These are phyloP conservation scores for Tretioscincus oriximinensis DNA, from an alignment of 2,113 vertebrate genomes.

Conservation along the genomic window DNA sequence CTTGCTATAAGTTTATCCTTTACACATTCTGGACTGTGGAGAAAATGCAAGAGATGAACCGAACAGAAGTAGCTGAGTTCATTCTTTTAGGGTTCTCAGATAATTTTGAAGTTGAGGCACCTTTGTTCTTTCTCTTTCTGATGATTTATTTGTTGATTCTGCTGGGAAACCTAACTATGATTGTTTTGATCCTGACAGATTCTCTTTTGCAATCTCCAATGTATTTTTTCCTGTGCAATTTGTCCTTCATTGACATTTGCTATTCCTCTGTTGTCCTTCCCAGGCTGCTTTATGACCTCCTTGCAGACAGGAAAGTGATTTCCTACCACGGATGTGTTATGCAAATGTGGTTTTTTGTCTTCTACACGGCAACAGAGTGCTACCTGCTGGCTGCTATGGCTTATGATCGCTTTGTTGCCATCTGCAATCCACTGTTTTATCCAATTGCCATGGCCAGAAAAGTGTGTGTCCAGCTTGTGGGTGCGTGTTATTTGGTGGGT, in stretches of 20 bases:
- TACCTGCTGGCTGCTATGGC: conserved; percentile 57
- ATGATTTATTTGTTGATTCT: conserved; percentile 34
- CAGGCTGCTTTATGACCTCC: conserved; percentile 46
- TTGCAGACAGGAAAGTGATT: conserved; percentile 43
- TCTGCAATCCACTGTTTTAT: conserved; percentile 57
- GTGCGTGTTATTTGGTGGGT: conserved; percentile 8
- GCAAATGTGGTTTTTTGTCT: conserved; percentile 58
- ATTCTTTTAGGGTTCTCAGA: conserved; percentile 53
- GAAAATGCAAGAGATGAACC: conserved; percentile 22
- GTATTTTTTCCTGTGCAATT: conserved; percentile 57
- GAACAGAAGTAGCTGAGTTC: conserved; percentile 51
- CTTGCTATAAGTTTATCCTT: too few relatives aligned
- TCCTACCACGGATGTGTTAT: conserved; percentile 46
- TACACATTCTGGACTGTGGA: too few relatives aligned
- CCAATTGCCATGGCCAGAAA: conserved; percentile 30
- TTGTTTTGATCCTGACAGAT: conserved; percentile 40
- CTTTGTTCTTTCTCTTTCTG: conserved; percentile 55
- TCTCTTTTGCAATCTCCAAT: conserved; percentile 47
- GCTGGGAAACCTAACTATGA: conserved; percentile 57
- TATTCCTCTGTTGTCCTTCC: conserved; percentile 51
- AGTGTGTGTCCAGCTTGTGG: conserved; percentile 9
- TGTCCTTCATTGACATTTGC: conserved; percentile 53
- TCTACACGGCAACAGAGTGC: conserved; percentile 54
- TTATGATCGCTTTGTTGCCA: conserved; percentile 54
- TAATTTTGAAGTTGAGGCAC: conserved; percentile 16